These are phyloP conservation scores for Xerus inauris DNA, from an alignment of 2,113 vertebrate species.

Conservation along the genomic window DNA sequence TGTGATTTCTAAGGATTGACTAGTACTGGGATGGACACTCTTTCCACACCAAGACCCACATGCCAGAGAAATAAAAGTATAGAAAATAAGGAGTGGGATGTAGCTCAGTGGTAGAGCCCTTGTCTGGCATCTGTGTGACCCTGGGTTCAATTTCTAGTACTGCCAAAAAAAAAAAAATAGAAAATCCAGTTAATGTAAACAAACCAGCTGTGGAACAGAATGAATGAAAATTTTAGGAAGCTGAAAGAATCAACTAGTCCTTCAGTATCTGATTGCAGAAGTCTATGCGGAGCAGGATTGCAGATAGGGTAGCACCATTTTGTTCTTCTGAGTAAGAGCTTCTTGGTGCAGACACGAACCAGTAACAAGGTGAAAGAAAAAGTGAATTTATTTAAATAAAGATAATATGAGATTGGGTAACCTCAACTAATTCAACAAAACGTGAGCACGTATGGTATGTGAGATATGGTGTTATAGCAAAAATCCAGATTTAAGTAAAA, in stretches of 20 bases:
- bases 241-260: not conserved
- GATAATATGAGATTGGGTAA: not conserved
- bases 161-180: not conserved
- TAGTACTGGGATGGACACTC: not conserved
- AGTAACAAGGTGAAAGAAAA: not conserved
- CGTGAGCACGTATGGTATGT: not conserved
- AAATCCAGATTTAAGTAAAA: not conserved
- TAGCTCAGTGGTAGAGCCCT: not conserved
- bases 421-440: not conserved
- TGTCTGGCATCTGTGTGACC: not conserved
- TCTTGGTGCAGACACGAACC: not conserved
- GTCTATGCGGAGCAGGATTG: not conserved
- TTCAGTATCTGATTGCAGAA: not conserved
- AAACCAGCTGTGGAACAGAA: not conserved
- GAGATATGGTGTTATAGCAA: not conserved
- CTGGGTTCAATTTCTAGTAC: not conserved
- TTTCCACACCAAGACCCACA: not conserved
- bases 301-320: not conserved
- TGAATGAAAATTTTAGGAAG: not conserved
- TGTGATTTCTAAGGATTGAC: not conserved
- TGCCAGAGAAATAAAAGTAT: not conserved
- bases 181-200: not conserved
- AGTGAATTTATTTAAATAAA: not conserved
- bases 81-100: not conserved
- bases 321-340: not conserved